Evolutionary conservation across 1,140 invertebrate species (phyloP).

Genomic region (Oedothorax gibbosus): DNA sequence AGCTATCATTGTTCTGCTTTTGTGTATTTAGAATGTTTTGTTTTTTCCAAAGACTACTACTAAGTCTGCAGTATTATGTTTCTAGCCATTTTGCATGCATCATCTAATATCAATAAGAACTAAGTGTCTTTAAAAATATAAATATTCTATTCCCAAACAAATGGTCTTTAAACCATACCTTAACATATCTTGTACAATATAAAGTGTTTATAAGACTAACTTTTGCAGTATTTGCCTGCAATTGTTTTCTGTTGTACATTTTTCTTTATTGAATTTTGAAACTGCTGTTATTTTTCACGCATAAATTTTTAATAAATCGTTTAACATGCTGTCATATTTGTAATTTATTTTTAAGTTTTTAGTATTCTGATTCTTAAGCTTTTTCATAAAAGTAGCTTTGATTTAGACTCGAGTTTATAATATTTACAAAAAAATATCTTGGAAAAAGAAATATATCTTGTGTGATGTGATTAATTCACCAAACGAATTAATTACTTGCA

Average conservation of each 20-base stretch:
- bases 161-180: conserved; percentile 28
- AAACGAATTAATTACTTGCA: no score
- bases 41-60: conserved; percentile 47
- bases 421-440: no score
- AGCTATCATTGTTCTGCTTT: conserved; percentile 34
- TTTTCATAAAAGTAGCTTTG: no score
- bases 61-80: conserved; percentile 51
- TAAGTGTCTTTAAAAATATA: conserved; percentile 3
- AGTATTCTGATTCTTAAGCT: no score
- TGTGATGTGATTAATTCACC: no score
- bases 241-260: conserved; percentile 14
- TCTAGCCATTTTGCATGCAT: not conserved
- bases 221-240: conserved; percentile 12
- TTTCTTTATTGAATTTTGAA: no score
- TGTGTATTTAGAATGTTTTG: not conserved
- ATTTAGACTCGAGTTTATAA: no score
- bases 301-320: no score
- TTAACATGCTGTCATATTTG: no score
- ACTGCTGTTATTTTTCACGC: no score
- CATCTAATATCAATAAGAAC: not conserved
- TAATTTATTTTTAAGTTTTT: no score
- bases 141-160: conserved; percentile 9
- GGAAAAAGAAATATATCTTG: no score
- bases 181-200: not conserved
- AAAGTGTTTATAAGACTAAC: not conserved